Evolutionary conservation across 2,113 vertebrate genomes (phyloP).

Genomic region (Cephalopterus ornatus): DNA sequence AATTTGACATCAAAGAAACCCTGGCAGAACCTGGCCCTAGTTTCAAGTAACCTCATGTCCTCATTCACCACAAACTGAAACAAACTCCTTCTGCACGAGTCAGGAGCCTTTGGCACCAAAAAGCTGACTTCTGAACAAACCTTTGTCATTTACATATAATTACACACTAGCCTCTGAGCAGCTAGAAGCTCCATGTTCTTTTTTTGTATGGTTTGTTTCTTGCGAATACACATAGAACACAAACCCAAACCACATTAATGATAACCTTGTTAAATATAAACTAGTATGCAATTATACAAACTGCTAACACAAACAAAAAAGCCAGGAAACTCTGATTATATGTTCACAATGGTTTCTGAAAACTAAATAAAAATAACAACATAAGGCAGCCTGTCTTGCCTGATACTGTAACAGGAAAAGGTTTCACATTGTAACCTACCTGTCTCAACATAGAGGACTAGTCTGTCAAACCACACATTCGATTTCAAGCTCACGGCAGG

Average conservation of each 20-base stretch:
- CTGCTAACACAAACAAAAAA: slow-evolving; percentile 65
- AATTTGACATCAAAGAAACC: neutral
- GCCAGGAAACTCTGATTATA: slow-evolving; percentile 23
- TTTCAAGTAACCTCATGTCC: neutral
- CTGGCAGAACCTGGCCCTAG: neutral
- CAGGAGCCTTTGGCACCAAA: neutral
- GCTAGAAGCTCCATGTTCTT: neutral
- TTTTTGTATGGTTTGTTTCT: neutral
- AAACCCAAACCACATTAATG: slow-evolving; percentile 63
- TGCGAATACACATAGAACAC: slow-evolving; percentile 6
- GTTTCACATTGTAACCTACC: neutral
- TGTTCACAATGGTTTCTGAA: slow-evolving; percentile 48
- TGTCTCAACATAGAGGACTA: neutral
- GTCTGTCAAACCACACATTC: neutral
- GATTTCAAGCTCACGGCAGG: neutral
- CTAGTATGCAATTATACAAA: slow-evolving; percentile 49
- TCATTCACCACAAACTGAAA: neutral
- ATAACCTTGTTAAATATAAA: slow-evolving; percentile 70
- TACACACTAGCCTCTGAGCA: neutral
- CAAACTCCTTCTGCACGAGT: neutral
- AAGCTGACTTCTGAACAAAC: neutral
- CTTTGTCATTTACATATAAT: neutral
- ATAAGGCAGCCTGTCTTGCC: neutral
- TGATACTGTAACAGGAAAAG: neutral
- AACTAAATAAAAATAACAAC: slow-evolving; percentile 57